Base-by-base conservation (phyloP, 1,140 invertebrate genomes). In the Camponotus pennsylvanicus region DNA sequence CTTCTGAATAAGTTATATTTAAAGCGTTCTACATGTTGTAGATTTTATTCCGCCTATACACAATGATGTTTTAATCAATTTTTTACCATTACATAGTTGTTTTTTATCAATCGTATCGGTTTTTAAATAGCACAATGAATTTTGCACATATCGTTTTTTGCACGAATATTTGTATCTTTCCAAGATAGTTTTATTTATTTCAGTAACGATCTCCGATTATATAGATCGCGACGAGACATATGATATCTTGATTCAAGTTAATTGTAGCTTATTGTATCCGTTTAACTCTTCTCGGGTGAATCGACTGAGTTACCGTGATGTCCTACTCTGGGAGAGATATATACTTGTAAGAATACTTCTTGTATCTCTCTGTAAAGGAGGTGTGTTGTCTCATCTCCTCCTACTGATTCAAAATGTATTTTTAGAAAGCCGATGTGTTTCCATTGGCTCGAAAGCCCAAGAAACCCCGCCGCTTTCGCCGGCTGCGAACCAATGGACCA, bases 391-490 rank as follows among this genome's bases (percentile, higher is more conserved):
- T 55, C 88, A 89, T 92, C 92, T 92, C 92, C 91, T 90, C 90
- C 91, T 92, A 92, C 89, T 45, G 73, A 92, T 91, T 92, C 87
- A 86, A 92, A 90, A 89, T 90, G 59, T 92, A 93, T 93, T 93
- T 92, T 93, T 93, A 92, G 91, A 70, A 66, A 27, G 69, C 61
- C 52, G 71, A 85, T 49, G 85, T 79, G 64, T 57, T 18, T 37
- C 66, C 61, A 92, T 93, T 93, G 92, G 92, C 67, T 87, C 76
- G 63, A 75, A 86, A 83, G 61, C 27, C 32, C 55, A 78, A 67
- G 85, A 88, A 91, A 92, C 92, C 86, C 89, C 92, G 91, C 92
- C 92, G 89, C 86, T 83, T 73, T 89, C 64, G 71, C 75, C 52
- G 61, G 37, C 73, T 34, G 61, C 11, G 67, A 86, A 82, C 92